Base-by-base conservation (phyloP, 2,113 vertebrate genomes). In the Elephantulus edwardii region DNA sequence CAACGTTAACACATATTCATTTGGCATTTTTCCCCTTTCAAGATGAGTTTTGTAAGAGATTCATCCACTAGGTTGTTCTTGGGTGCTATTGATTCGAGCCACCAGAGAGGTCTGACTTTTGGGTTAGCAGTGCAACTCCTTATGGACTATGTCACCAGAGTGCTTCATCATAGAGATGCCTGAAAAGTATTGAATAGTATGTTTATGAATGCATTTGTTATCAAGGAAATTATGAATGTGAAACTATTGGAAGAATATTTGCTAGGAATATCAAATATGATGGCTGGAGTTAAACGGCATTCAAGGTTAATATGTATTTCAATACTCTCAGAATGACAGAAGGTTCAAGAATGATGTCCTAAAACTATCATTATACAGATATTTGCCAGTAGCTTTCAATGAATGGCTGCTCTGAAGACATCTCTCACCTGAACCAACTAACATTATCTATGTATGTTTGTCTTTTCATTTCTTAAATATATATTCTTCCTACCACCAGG, bases 1-100 rank as follows among this genome's bases (percentile, higher is more conserved):
- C 30, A 76, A 87, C 26, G 82, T 81, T 30, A 84, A 66, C 76
- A 89, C 2, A 12, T 79, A 86, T 82, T 86, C 83, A 77, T 83
- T 87, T 83, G 58, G 9, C 33, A 56, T 58, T 60, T 35, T 8
- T 44, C 26, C 44, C 26, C 26, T 19, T 40, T 3, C 68, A n/a
- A 77, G 50, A 56, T 38, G 24, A 2, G 6, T 77, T 10, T 91
- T 94, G 66, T 35, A 33, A 64, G n/a, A 79, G 64, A 79, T 77
- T 92, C 35, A 86, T 74, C 83, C 24, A 58, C 74, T n/a, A n/a
- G n/a, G n/a, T n/a, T n/a, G n/a, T n/a, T n/a, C n/a, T n/a, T n/a
- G n/a, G n/a, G n/a, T n/a, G n/a, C n/a, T n/a, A n/a, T n/a, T n/a
- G n/a, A n/a, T n/a, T n/a, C n/a, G n/a, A n/a, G n/a, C n/a, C n/a